Conservation (phyloP, 2,888 invertebrate species). For the Ptychoptera albimana region DNA sequence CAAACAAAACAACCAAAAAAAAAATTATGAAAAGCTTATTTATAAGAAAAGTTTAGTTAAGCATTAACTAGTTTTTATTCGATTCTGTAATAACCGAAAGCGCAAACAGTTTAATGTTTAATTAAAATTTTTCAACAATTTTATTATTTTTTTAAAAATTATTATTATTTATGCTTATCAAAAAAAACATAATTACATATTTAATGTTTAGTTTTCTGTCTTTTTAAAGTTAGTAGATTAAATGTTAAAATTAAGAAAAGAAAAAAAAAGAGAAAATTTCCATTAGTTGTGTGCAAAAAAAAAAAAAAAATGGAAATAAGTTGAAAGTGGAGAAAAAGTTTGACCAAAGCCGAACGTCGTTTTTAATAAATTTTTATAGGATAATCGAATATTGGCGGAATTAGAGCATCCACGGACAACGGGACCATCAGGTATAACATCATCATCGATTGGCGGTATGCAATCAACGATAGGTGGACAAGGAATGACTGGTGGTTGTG, state of each 20-base stretch:
- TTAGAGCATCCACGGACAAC: constrained; percentile 60
- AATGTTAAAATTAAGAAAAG: neutral
- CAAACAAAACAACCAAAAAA: too few species aligned
- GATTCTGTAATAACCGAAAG: too few species aligned
- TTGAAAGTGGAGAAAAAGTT: constrained; percentile 53
- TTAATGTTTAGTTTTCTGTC: neutral
- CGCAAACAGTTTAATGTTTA: too few species aligned
- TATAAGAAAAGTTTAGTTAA: too few species aligned
- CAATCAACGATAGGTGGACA: neutral
- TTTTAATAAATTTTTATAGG: constrained; percentile 22
- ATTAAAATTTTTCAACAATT: too few species aligned
- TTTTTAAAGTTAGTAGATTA: neutral
- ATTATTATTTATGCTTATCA: neutral
- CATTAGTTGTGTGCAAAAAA: too few species aligned
- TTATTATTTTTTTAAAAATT: neutral
- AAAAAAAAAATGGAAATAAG: constrained; percentile 4
- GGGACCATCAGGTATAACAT: constrained; percentile 16
- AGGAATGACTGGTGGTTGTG: constrained; percentile 1
- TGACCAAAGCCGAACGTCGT: constrained; percentile 75
- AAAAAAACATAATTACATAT: neutral
- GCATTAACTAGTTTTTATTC: too few species aligned
- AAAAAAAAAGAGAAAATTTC: neutral
- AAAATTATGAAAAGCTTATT: too few species aligned
- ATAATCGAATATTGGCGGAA: constrained; percentile 76
- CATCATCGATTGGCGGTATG: constrained; percentile 5